These are phyloP conservation scores for Brachionichthys hirsutus DNA, from an alignment of 2,113 vertebrate species.

Conservation along the genomic window DNA sequence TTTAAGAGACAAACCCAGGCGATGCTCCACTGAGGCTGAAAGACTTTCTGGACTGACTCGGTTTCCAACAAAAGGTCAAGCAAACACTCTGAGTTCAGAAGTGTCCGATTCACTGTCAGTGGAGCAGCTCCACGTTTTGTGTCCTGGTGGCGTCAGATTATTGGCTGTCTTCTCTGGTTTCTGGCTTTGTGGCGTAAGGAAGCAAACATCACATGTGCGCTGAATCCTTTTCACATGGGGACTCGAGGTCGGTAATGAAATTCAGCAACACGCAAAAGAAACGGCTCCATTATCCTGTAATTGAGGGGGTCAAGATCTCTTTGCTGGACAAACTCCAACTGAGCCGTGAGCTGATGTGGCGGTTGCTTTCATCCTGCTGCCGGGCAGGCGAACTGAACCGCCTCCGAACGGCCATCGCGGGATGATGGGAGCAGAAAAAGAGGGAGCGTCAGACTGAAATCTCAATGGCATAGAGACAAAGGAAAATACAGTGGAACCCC, in stretches of 20 bases:
- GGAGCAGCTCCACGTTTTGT: slow-evolving; percentile 57
- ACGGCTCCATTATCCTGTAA: slow-evolving; percentile 68
- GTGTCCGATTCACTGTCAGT: slow-evolving; percentile 54
- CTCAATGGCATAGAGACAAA: too few relatives aligned
- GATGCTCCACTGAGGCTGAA: too few relatives aligned
- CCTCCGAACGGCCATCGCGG: slow-evolving; percentile 63
- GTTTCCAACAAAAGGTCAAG: slow-evolving; percentile 57
- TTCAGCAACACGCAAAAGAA: slow-evolving; percentile 76
- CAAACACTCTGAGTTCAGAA: slow-evolving; percentile 52
- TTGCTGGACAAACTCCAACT: slow-evolving; percentile 70
- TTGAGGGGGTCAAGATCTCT: slow-evolving; percentile 72
- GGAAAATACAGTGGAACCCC: too few relatives aligned
- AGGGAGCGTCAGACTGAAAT: slow-evolving; percentile 15
- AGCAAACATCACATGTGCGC: too few relatives aligned
- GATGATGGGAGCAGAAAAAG: slow-evolving; percentile 45
- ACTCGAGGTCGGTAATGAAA: slow-evolving; percentile 67
- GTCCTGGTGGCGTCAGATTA: slow-evolving; percentile 20
- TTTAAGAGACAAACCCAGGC: too few relatives aligned
- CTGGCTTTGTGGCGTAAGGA: too few relatives aligned
- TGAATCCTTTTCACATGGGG: slow-evolving; percentile 38
- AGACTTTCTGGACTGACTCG: slow-evolving; percentile 23
- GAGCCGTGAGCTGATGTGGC: slow-evolving; percentile 50
- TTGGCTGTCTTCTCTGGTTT: too few relatives aligned
- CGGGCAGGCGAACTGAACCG: slow-evolving; percentile 66
- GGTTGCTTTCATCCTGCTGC: slow-evolving; percentile 65